Percentiles rank a stretch among this genome's conserved stretches.
phyloP scores from a whole-genome alignment of 2,797 vertebrate genomes.

The Gallirallus australis region DNA sequence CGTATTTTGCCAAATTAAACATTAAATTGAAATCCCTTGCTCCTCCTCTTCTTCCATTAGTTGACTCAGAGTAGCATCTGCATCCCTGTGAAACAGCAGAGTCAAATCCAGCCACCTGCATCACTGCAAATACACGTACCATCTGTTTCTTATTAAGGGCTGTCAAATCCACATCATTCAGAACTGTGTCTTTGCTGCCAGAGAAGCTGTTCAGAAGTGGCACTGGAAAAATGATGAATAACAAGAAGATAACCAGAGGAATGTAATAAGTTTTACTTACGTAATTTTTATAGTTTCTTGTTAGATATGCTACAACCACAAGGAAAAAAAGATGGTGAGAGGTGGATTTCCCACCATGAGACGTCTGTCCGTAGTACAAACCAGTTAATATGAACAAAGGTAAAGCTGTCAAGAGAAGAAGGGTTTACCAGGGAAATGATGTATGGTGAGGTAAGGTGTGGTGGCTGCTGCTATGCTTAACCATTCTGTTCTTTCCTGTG shows the following conservation, averaged over 20 bases:
- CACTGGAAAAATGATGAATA: slow-evolving; percentile 18
- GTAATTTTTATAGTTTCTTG: not conserved
- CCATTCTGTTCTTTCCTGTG: not conserved
- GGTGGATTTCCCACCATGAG: not conserved
- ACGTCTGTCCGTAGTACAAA: not conserved
- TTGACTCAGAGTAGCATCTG: not conserved
- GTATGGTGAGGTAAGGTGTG: not conserved
- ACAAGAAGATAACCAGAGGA: not conserved
- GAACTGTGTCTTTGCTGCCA: not conserved
- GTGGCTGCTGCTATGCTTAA: not conserved
- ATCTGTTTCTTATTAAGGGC: slow-evolving; percentile 48
- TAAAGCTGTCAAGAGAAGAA: not conserved
- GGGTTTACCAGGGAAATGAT: not conserved
- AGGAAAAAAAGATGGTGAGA: not conserved
- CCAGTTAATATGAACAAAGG: not conserved
- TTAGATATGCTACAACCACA: not conserved
- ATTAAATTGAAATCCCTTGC: not conserved
- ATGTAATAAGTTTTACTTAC: slow-evolving; percentile 2
- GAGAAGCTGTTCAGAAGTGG: not conserved
- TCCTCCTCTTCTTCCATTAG: not conserved
- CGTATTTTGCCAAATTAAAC: not conserved
- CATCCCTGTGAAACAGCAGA: not conserved
- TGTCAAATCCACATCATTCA: slow-evolving; percentile 24
- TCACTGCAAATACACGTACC: not conserved
- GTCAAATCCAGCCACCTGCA: slow-evolving; percentile 26